phyloP scores from a whole-genome alignment of 1,140 invertebrate genomes.

The Doryteuthis pealeii region DNA sequence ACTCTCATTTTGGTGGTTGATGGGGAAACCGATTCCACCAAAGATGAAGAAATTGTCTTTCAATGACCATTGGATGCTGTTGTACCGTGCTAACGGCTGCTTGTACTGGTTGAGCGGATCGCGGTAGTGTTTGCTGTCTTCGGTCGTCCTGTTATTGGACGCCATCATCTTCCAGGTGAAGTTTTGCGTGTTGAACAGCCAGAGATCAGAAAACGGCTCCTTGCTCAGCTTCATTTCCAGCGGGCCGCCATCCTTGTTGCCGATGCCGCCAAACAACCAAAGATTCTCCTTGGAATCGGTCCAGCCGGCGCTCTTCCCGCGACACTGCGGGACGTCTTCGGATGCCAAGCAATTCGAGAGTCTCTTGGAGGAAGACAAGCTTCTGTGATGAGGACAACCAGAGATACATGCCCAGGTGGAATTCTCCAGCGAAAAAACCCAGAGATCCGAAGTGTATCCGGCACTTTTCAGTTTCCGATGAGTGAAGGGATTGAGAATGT shows the following conservation, averaged over 20 bases:
- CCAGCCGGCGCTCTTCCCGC: conserved; percentile 31
- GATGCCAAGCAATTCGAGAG: conserved; percentile 15
- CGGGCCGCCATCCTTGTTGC: neutral
- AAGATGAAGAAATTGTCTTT: conserved; percentile 33
- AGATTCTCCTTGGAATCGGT: conserved; percentile 27
- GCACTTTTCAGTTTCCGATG: conserved; percentile 23
- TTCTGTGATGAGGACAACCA: neutral
- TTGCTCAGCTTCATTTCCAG: conserved; percentile 16
- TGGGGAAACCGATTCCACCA: conserved; percentile 36
- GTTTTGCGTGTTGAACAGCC: conserved; percentile 25
- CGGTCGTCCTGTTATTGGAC: conserved; percentile 25
- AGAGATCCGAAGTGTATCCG: conserved; percentile 36
- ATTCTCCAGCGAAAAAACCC: conserved; percentile 27
- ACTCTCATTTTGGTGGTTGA: conserved; percentile 18
- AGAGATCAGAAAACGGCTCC: conserved; percentile 35
- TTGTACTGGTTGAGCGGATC: neutral
- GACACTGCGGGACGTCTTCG: conserved; percentile 28
- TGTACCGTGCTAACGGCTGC: conserved; percentile 32
- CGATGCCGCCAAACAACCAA: conserved; percentile 46
- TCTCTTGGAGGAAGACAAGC: neutral
- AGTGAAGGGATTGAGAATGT: conserved; percentile 23
- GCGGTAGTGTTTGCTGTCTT: conserved; percentile 20
- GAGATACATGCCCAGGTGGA: conserved; percentile 25
- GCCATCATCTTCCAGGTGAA: conserved; percentile 35
- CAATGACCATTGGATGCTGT: conserved; percentile 28